These are phyloP conservation scores for Clitarchus hookeri DNA, from an alignment of 2,888 invertebrate species.

Conservation along the genomic window DNA sequence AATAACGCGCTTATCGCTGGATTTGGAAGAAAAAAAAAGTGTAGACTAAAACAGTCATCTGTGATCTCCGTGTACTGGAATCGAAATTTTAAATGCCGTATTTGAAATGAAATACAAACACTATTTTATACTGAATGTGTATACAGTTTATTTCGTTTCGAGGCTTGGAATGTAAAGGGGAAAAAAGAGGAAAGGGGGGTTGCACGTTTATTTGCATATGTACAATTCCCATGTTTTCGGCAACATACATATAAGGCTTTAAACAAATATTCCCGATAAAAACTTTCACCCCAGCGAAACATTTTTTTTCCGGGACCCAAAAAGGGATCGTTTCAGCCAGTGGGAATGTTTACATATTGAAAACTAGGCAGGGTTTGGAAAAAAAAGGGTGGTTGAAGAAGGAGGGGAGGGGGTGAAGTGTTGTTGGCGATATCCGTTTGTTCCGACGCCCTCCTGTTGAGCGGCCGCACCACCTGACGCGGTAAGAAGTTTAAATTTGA, in stretches of 20 bases:
- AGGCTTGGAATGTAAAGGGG: not conserved
- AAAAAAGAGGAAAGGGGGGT: not conserved
- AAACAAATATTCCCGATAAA: constrained; percentile 25
- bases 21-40: not conserved
- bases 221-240: constrained; percentile 21
- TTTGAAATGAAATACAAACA: constrained; percentile 27
- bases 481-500: not conserved
- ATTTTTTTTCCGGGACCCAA: not conserved
- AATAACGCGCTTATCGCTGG: not conserved
- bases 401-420: not conserved
- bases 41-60: constrained; percentile 20
- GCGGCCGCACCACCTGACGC: not conserved
- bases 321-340: constrained; percentile 18
- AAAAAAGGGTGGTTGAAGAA: not conserved
- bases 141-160: constrained; percentile 24
- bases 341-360: constrained; percentile 25
- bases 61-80: not conserved
- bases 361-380: not conserved
- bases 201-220: constrained; percentile 7
- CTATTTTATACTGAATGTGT: constrained; percentile 18
- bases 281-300: not conserved
- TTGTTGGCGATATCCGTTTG: not conserved
- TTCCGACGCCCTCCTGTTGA: not conserved
- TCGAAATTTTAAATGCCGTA: constrained; percentile 24
- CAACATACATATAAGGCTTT: constrained; percentile 7